These are phyloP conservation scores for Nannospalax galili DNA, from an alignment of 2,113 vertebrate genomes.

Conservation along the genomic window DNA sequence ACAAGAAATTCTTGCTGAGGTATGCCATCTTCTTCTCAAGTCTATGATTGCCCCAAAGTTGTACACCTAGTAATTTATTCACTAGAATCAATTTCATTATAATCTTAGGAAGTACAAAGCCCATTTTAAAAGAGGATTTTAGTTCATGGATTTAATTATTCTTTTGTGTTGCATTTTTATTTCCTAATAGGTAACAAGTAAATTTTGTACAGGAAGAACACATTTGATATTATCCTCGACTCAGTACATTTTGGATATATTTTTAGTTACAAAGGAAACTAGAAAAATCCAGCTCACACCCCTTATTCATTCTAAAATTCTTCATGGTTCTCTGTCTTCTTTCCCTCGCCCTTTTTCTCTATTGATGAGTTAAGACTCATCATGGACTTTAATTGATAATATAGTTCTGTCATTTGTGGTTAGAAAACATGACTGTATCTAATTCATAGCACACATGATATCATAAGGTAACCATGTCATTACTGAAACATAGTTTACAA, in stretches of 20 bases:
- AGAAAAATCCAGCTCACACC: not conserved
- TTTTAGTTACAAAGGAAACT: not conserved
- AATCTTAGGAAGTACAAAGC: not conserved
- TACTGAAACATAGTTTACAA: not conserved
- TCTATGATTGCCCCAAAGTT: not conserved
- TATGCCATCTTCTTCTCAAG: rapidly evolving
- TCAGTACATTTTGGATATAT: not conserved
- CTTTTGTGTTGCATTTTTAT: not conserved
- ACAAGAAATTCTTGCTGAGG: not conserved
- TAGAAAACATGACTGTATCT: not conserved
- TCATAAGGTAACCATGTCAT: not conserved
- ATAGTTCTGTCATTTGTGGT: not conserved
- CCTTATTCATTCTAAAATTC: not conserved
- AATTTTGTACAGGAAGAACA: not conserved
- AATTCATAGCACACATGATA: not conserved
- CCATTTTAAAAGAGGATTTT: not conserved
- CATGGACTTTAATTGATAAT: not conserved
- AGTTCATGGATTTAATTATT: not conserved
- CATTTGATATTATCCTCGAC: not conserved
- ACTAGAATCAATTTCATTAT: not conserved
- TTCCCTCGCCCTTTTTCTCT: not conserved
- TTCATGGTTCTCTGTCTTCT: too few species aligned
- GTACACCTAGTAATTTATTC: not conserved
- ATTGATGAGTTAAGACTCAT: not conserved
- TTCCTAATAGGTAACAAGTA: not conserved